A percentile compares a stretch with the other conserved stretches of the same genome.
Conservation (phyloP, 2,113 vertebrate species). For the Verasper variegatus region DNA sequence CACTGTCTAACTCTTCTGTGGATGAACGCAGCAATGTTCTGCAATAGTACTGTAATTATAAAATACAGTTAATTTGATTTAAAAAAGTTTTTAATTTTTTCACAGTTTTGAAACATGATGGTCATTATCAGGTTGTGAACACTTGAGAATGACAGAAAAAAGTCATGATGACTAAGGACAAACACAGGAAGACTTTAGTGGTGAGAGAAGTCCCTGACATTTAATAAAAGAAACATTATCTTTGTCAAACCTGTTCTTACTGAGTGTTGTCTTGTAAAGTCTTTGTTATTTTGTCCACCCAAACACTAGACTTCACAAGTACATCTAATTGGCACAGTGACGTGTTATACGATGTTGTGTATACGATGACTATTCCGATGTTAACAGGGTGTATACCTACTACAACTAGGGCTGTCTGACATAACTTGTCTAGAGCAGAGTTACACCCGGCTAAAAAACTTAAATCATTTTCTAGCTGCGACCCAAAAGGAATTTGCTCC, state of each 20-base stretch:
- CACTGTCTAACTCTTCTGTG: no score
- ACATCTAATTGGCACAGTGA: not conserved
- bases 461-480: not conserved
- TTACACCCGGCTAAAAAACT: not conserved
- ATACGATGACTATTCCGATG: no score
- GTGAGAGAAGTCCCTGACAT: not conserved
- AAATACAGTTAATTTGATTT: not conserved
- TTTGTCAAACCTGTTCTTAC: conserved; percentile 8
- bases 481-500: not conserved
- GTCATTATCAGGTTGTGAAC: not conserved
- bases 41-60: no score
- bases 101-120: not conserved
- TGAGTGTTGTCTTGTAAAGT: not conserved
- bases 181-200: not conserved
- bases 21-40: no score
- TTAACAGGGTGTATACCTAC: not conserved
- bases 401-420: not conserved
- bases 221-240: not conserved
- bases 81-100: not conserved
- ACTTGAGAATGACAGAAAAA: not conserved
- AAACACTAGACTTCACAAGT: not conserved
- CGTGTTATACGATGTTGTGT: no score
- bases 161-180: conserved; percentile 6
- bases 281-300: not conserved
- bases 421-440: not conserved